Evolutionary conservation across 2,888 invertebrate genomes (phyloP), one percentile per base, ranked within the genome.

Genomic region (Agonum fuliginosum): DNA sequence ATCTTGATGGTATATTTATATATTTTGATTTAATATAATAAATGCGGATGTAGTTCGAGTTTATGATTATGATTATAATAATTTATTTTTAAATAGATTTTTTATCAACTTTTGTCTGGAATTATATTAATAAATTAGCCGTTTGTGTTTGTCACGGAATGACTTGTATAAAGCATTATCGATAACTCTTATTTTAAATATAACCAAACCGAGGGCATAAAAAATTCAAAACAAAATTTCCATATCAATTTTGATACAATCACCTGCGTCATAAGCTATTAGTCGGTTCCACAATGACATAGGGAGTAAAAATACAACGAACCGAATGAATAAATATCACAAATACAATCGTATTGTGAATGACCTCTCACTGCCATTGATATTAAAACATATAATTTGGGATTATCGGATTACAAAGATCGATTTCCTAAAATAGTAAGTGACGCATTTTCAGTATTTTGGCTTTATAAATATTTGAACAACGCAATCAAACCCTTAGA

Each of bases 121-220:
- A 62, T 19, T 62, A 62, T 62, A 62, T 62, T 62, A 62, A 62
- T 62, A 62, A 62, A 62, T 62, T 62, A 62, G 30, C 30, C 14
- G 30, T 62, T 62, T 62, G 5, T 62, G 14, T 27, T 62, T 62
- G 58, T 62, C 58, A 62, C 58, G 58, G 30, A 62, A 62, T 62
- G 58, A 30, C 58, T 62, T 30, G 58, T 62, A 62, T 20, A 30
- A 62, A 30, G 12, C 58, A 62, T 62, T 62, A 62, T 62, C 58
- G 58, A 30, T 62, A 62, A 62, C 58, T 54, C 54, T 62, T 62
- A 62, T 62, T 62, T 62, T 30, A 62, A 62, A 62, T 62, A 62
- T 62, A 62, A 62, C 58, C 19, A 62, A 62, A 62, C 58, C 17
- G n/a, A 12, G 30, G 14, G 22, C 58, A 62, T 30, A 62, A 54